These are phyloP conservation scores for Drosophila teissieri DNA, from an alignment of 1,140 invertebrate genomes.

Conservation along the genomic window DNA sequence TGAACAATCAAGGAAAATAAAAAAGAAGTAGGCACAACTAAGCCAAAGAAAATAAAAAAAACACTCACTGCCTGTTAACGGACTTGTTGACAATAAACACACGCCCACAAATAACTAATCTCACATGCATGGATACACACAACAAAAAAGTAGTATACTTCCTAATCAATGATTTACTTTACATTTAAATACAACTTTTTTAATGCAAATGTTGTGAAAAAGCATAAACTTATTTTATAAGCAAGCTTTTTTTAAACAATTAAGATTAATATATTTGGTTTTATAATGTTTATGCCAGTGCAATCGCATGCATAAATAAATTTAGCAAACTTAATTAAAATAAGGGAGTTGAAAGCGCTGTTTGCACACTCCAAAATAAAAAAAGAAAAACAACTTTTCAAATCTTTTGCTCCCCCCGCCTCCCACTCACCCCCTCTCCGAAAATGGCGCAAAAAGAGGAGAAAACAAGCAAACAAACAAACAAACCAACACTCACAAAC, in stretches of 20 bases:
- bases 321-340: constrained; percentile 58
- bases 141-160: not conserved
- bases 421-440: not conserved
- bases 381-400: constrained; percentile 3
- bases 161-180: not conserved
- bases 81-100: constrained; percentile 50
- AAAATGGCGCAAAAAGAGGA: not conserved
- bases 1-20: constrained; percentile 4
- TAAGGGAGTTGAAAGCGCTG: constrained; percentile 16
- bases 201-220: not conserved
- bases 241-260: no score
- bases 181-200: not conserved
- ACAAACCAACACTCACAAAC: constrained; percentile 3
- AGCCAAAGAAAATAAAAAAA: constrained; percentile 23
- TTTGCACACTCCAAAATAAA: constrained; percentile 6
- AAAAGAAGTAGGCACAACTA: constrained; percentile 12
- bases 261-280: not conserved
- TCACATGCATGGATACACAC: constrained; percentile 1
- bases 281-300: not conserved
- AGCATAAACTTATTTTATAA: no score
- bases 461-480: not conserved
- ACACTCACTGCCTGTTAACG: constrained; percentile 50
- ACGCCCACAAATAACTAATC: constrained; percentile 12
- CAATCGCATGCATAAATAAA: constrained; percentile 51
- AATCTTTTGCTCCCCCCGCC: not conserved